Percentiles rank a stretch among this genome's conserved stretches.
These are phyloP conservation scores for Drosophila mojavensis DNA, from an alignment of 1,140 invertebrate genomes.

Conservation along the genomic window DNA sequence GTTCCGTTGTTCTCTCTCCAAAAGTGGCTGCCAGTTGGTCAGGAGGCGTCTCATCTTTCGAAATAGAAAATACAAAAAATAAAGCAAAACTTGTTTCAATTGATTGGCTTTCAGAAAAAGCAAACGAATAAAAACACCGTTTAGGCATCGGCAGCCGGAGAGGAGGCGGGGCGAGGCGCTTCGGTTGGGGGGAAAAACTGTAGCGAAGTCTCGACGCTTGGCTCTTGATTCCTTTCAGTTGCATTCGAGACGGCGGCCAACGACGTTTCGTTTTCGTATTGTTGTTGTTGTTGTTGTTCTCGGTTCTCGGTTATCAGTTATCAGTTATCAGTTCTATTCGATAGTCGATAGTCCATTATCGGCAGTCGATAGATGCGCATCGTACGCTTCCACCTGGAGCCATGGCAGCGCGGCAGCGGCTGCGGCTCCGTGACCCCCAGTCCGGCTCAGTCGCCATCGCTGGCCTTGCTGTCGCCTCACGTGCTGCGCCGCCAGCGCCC, in stretches of 20 bases:
- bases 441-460: constrained; percentile 77
- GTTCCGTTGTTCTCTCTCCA: constrained; percentile 25
- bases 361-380: constrained; percentile 69
- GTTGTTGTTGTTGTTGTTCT: constrained; percentile 30
- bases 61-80: constrained; percentile 27
- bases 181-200: constrained; percentile 45
- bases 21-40: constrained; percentile 14
- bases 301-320: not conserved
- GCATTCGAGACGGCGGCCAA: constrained; percentile 63
- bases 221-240: constrained; percentile 72
- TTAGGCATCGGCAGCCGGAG: not conserved
- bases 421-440: constrained; percentile 75
- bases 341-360: not conserved
- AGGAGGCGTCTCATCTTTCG: constrained; percentile 27
- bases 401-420: constrained; percentile 77
- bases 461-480: constrained; percentile 75
- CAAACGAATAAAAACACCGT: not conserved
- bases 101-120: constrained; percentile 25
- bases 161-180: not conserved
- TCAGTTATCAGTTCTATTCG: not conserved
- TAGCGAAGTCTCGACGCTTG: constrained; percentile 31
- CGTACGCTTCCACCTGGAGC: constrained; percentile 83
- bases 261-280: constrained; percentile 32
- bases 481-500: constrained; percentile 78
- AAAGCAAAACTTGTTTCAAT: constrained; percentile 44